Conservation (phyloP, 2,888 invertebrate species). For the Chloroclystis v-ata region DNA sequence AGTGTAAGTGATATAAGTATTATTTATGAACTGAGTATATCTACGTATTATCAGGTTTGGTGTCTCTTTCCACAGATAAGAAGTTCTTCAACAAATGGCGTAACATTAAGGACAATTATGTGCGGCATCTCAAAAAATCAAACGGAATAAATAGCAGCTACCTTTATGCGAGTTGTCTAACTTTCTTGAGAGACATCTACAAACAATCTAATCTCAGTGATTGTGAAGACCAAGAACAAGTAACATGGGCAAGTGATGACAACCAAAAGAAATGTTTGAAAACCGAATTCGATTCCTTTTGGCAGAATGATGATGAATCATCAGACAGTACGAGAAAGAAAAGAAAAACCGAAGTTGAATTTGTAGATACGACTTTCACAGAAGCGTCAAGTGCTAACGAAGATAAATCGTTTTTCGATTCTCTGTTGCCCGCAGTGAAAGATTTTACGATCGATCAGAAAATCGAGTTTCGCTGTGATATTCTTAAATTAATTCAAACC, state of each 20-base stretch:
- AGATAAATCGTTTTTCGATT: constrained; percentile 63
- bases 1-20: no score
- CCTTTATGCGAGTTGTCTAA: constrained; percentile 54
- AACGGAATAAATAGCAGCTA: constrained; percentile 45
- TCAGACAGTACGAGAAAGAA: constrained; percentile 43
- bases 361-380: constrained; percentile 45
- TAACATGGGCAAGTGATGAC: constrained; percentile 39
- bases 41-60: no score
- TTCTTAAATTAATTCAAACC: constrained; percentile 50
- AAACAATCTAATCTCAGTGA: constrained; percentile 41
- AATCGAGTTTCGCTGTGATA: constrained; percentile 56
- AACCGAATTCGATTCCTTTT: constrained; percentile 33
- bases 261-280: constrained; percentile 35
- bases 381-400: constrained; percentile 49
- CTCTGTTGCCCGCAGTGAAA: constrained; percentile 57
- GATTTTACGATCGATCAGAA: constrained; percentile 60
- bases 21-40: no score
- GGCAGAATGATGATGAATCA: constrained; percentile 41
- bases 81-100: constrained; percentile 64
- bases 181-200: constrained; percentile 51
- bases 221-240: constrained; percentile 33
- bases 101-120: constrained; percentile 65
- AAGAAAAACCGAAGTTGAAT: constrained; percentile 41
- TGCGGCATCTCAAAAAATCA: constrained; percentile 45
- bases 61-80: no score